Evolutionary conservation across 1,140 invertebrate species (phyloP).

Genomic region (Schlechtendalia chinensis): DNA sequence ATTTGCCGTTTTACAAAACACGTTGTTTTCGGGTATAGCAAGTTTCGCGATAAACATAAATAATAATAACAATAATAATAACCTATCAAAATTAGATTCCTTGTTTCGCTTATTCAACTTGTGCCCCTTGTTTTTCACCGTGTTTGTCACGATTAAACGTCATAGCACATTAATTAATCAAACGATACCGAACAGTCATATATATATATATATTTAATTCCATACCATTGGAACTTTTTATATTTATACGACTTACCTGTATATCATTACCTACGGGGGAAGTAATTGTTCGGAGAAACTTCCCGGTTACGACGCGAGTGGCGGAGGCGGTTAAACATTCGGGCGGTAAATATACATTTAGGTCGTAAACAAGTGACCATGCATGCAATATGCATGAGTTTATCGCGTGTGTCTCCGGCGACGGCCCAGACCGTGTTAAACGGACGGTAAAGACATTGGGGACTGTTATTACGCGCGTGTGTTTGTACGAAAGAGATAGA

Average conservation of each 20-base stretch:
- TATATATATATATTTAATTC: neutral
- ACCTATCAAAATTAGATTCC: no score
- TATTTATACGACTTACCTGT: no score
- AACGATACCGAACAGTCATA: neutral
- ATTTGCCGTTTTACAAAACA: no score
- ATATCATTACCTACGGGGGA: no score
- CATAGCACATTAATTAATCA: no score
- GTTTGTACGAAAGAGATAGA: neutral
- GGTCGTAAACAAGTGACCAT: constrained; percentile 48
- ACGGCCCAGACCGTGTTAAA: constrained; percentile 17
- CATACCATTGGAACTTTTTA: neutral
- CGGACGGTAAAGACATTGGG: constrained; percentile 33
- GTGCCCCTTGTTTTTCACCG: no score
- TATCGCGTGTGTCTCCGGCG: neutral
- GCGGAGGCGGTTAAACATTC: constrained; percentile 13
- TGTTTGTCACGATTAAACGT: no score
- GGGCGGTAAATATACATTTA: no score
- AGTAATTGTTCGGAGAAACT: neutral
- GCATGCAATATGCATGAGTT: constrained; percentile 44
- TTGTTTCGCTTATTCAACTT: no score
- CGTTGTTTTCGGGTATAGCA: no score
- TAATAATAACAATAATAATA: no score
- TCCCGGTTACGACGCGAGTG: neutral
- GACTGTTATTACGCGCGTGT: neutral
- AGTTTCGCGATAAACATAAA: no score